These are phyloP conservation scores for Diachasmimorpha longicaudata DNA, from an alignment of 1,140 invertebrate genomes.

Conservation along the genomic window DNA sequence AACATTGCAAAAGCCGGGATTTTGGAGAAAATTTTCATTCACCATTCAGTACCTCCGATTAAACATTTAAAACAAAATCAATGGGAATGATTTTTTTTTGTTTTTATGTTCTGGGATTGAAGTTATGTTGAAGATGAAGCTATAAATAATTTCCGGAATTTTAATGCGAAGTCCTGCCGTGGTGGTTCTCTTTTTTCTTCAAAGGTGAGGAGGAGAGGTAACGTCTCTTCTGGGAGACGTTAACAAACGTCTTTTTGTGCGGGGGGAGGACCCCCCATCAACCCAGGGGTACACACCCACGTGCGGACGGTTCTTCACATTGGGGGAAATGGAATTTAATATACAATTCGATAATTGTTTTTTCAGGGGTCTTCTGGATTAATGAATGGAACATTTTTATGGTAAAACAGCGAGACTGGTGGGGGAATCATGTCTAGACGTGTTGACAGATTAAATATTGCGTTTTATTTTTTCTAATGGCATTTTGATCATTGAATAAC, in stretches of 20 bases:
- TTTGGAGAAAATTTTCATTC: no score
- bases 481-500: no score
- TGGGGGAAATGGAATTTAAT: constrained; percentile 3
- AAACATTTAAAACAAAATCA: not conserved
- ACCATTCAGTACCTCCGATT: not conserved
- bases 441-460: not conserved
- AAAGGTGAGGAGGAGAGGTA: not conserved
- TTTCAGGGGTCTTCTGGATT: not conserved
- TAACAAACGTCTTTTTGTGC: not conserved
- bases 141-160: constrained; percentile 14
- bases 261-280: not conserved
- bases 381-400: not conserved
- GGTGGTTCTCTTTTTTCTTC: not conserved
- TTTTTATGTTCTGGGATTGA: constrained; percentile 45
- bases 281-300: not conserved
- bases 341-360: constrained; percentile 5
- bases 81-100: constrained; percentile 23
- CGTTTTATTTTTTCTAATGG: no score
- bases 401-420: not conserved
- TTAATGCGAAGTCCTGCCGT: not conserved
- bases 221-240: not conserved
- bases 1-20: no score
- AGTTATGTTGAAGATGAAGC: constrained; percentile 11
- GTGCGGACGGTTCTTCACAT: not conserved
- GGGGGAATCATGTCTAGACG: not conserved